These are phyloP conservation scores for Colostygia pectinataria DNA, from an alignment of 2,888 invertebrate species.

Conservation along the genomic window DNA sequence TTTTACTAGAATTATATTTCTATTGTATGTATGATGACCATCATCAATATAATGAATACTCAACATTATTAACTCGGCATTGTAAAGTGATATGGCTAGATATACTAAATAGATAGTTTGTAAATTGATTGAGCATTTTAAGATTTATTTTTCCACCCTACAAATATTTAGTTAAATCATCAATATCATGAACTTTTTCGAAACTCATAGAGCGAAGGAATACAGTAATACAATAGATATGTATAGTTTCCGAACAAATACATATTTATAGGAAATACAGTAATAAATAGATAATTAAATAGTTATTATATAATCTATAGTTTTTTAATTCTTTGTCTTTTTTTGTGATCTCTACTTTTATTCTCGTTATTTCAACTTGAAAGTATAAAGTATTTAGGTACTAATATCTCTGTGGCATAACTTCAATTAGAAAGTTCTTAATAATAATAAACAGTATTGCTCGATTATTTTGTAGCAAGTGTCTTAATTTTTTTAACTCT, in stretches of 20 bases:
- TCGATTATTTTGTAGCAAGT: background rate
- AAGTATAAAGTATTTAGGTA: background rate
- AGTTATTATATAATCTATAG: conserved; percentile 6
- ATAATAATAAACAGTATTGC: background rate
- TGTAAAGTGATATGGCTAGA: background rate
- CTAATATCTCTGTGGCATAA: too few relatives aligned
- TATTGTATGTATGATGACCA: background rate
- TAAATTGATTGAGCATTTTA: background rate
- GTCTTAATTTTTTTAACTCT: background rate
- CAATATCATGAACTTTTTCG: background rate
- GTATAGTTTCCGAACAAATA: conserved; percentile 18
- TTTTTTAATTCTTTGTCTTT: conserved; percentile 13
- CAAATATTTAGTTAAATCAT: background rate
- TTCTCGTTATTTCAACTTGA: conserved; percentile 12
- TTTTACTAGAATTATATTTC: too few relatives aligned
- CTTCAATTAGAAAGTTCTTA: background rate
- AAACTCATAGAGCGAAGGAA: background rate
- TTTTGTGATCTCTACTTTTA: conserved; percentile 22
- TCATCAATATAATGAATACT: background rate
- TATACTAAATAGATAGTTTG: background rate
- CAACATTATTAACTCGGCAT: background rate
- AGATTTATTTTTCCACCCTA: background rate
- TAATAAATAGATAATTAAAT: conserved; percentile 12
- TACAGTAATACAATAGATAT: background rate
- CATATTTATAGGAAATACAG: conserved; percentile 12